A percentile compares a stretch with the other conserved stretches of the same genome.
Evolutionary conservation across 2,888 invertebrate genomes (phyloP).

Genomic region (Ectobius pallidus): DNA sequence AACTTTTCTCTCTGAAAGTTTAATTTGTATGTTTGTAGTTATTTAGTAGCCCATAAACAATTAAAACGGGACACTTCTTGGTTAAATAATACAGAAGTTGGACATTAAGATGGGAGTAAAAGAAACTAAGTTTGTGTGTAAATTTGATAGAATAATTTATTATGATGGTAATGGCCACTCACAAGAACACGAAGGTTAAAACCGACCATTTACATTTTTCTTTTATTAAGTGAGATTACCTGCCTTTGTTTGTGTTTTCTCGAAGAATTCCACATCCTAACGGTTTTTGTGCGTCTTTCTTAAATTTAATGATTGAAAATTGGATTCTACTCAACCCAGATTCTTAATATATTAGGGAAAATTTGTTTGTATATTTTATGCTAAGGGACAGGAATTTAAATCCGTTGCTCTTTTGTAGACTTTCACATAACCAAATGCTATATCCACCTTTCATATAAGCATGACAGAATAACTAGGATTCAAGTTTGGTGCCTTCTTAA

Average conservation of each 20-base stretch:
- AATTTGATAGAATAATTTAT: conserved; percentile 18
- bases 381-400: too few relatives aligned
- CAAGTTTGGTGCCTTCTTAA: too few relatives aligned
- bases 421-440: too few relatives aligned
- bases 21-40: neutral
- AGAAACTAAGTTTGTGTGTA: neutral
- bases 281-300: too few relatives aligned
- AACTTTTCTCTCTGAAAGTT: neutral
- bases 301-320: too few relatives aligned
- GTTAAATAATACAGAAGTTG: neutral
- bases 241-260: neutral
- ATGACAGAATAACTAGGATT: too few relatives aligned
- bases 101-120: conserved; percentile 1
- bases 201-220: conserved; percentile 16
- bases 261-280: neutral
- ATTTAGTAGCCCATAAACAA: neutral
- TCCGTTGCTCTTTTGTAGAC: too few relatives aligned
- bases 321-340: too few relatives aligned
- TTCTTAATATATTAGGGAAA: too few relatives aligned
- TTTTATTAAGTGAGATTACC: neutral
- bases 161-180: conserved; percentile 13
- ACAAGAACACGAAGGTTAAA: neutral
- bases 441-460: too few relatives aligned
- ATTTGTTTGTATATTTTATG: too few relatives aligned
- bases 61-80: neutral